A percentile compares a stretch with the other conserved stretches of the same genome.
Evolutionary conservation across 2,888 invertebrate genomes (phyloP).

Genomic region (Polietes domitor): DNA sequence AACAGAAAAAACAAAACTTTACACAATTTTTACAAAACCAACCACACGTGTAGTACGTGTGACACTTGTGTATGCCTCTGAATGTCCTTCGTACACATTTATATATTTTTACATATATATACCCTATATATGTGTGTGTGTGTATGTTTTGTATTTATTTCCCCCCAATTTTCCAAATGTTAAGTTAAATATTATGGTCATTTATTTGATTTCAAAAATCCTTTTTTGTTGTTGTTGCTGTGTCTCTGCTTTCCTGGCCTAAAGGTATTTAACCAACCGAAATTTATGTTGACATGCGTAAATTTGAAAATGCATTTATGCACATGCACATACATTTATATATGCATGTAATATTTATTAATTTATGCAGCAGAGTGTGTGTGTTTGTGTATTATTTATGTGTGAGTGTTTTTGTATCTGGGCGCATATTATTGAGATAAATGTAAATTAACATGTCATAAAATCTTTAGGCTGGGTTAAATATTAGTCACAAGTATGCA

Average conservation of each 20-base stretch:
- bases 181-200: conserved; percentile 39
- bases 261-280: conserved; percentile 66
- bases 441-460: conserved; percentile 51
- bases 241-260: conserved; percentile 46
- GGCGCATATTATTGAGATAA: conserved; percentile 46
- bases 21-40: too few relatives aligned
- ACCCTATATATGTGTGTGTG: background rate
- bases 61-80: too few relatives aligned
- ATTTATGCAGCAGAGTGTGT: conserved; percentile 42
- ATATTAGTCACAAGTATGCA: too few relatives aligned
- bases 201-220: conserved; percentile 43
- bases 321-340: background rate
- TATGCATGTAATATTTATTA: conserved; percentile 49
- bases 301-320: conserved; percentile 60
- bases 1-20: background rate
- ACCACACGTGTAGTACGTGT: too few relatives aligned
- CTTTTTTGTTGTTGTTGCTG: background rate
- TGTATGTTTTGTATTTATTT: background rate
- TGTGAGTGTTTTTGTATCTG: background rate
- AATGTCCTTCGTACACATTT: too few relatives aligned
- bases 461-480: too few relatives aligned
- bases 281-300: conserved; percentile 67
- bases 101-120: background rate
- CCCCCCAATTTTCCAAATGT: conserved; percentile 9
- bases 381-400: conserved; percentile 28